Base-by-base conservation (phyloP, 2,113 vertebrate species). In the Nesoenas mayeri region DNA sequence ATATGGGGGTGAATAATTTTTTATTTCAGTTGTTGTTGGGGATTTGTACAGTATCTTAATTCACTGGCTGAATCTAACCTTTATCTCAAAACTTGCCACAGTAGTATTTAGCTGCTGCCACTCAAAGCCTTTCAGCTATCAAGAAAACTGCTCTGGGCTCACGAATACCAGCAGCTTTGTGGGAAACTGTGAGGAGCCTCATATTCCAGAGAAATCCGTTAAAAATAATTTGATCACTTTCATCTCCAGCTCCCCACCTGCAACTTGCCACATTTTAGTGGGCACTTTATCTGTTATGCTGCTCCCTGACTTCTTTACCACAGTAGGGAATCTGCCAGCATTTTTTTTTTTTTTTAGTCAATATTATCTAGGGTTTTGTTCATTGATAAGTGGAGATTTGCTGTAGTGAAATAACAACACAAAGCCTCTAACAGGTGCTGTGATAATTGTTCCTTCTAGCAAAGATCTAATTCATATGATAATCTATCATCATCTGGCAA, bases 391-490 rank as follows among this genome's bases (percentile, higher is more conserved):
- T 69, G 47, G 34, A 84, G 61, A 47, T 74, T 50, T 86, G 57
- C 24, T 60, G 5, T 51, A 80, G n/a, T 62, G 48, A 92, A 96
- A 84, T 73, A 91, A 91, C 62, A 95, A 72, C 54, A 54, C 58
- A 74, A 74, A 93, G 47, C 67, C 70, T 91, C 84, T 90, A 93
- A 73, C 85, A 95, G 87, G 93, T 95, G 79, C 64, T 90, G 74
- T 79, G 51, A 79, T 80, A 91, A 94, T 87, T 84, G 79, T 60
- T 96, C 62, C 62, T 90, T 70, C 42, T 50, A 93, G 91, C 38
- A 92, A 91, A 93, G 53, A 86, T 85, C 74, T 91, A 89, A 96
- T 96, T 94, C 84, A 66, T 84, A 88, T 73, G 84, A 93, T 96
- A 91, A 93, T 90, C 65, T 92, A 56, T 84, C 79, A 93, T 92